Evolutionary conservation across 2,113 vertebrate genomes (phyloP).

Genomic region (Callipepla squamata): DNA sequence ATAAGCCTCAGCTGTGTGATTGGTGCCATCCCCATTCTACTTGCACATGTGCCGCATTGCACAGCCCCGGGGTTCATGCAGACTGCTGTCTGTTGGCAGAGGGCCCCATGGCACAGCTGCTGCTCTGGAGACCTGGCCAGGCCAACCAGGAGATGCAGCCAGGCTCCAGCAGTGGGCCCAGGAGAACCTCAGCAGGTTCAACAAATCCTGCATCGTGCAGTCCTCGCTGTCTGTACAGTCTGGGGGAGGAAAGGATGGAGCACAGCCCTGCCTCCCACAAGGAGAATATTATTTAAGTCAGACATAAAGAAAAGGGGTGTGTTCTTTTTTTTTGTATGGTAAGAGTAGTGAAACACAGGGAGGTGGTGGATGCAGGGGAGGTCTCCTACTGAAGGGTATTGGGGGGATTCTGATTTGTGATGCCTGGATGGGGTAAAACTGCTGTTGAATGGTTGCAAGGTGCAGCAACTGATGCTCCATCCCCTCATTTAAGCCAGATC

Average conservation of each 20-base stretch:
- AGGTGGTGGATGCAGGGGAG: no score
- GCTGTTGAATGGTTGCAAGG: neutral
- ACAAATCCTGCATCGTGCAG: no score
- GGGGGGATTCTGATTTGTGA: neutral
- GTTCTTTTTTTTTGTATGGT: no score
- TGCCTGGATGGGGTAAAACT: neutral
- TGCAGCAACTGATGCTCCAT: accelerated
- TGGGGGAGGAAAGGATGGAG: no score
- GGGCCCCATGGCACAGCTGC: neutral
- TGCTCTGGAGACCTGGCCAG: neutral
- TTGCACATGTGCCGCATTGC: neutral
- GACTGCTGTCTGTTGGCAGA: neutral
- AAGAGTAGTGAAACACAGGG: no score
- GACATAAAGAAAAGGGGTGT: no score
- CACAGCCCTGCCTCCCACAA: no score
- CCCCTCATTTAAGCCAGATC: accelerated
- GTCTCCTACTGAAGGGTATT: neutral
- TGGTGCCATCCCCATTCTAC: neutral
- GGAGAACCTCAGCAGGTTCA: no score
- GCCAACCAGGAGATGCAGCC: no score
- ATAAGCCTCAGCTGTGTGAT: neutral
- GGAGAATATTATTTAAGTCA: no score
- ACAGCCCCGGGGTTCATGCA: neutral
- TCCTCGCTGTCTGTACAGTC: no score
- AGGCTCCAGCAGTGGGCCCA: no score